Evolutionary conservation across 2,888 invertebrate genomes (phyloP).

Genomic region (Zele albiditarsus): DNA sequence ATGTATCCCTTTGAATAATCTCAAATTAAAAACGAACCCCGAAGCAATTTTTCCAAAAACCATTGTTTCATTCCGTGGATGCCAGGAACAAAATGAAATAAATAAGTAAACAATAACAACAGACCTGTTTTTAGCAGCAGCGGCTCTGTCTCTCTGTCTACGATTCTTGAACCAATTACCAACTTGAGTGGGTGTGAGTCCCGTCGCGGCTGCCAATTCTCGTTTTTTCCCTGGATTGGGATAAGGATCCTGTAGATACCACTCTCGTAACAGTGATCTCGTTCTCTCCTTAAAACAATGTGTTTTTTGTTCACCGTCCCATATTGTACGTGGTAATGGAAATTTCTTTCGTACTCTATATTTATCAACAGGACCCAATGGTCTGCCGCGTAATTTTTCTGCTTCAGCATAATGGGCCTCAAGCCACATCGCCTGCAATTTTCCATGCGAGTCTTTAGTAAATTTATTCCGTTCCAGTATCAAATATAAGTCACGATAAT

Average conservation of each 20-base stretch:
- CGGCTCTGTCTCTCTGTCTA: constrained; percentile 89
- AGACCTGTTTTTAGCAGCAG: constrained; percentile 97
- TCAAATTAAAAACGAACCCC: too few relatives aligned
- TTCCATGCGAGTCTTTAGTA: constrained; percentile 90
- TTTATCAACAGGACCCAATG: constrained; percentile 95
- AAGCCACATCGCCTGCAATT: constrained; percentile 93
- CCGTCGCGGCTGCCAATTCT: constrained; percentile 92
- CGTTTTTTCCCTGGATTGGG: constrained; percentile 95
- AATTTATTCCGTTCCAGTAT: constrained; percentile 93
- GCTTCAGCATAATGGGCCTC: constrained; percentile 96
- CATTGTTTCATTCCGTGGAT: too few relatives aligned
- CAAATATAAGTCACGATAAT: constrained; percentile 90
- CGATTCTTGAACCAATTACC: constrained; percentile 96
- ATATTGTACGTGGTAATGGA: constrained; percentile 92
- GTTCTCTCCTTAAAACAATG: constrained; percentile 98
- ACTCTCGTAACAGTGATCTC: constrained; percentile 93
- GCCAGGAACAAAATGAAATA: neutral
- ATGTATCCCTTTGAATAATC: too few relatives aligned
- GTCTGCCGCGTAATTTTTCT: constrained; percentile 90
- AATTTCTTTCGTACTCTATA: constrained; percentile 95
- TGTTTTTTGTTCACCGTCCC: constrained; percentile 97
- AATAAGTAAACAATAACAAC: constrained; percentile 59
- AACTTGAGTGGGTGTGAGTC: constrained; percentile 93
- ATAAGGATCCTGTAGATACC: constrained; percentile 98
- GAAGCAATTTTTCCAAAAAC: too few relatives aligned